Evolutionary conservation across 1,140 invertebrate genomes (phyloP).

Genomic region (Ostrea denselamellosa): DNA sequence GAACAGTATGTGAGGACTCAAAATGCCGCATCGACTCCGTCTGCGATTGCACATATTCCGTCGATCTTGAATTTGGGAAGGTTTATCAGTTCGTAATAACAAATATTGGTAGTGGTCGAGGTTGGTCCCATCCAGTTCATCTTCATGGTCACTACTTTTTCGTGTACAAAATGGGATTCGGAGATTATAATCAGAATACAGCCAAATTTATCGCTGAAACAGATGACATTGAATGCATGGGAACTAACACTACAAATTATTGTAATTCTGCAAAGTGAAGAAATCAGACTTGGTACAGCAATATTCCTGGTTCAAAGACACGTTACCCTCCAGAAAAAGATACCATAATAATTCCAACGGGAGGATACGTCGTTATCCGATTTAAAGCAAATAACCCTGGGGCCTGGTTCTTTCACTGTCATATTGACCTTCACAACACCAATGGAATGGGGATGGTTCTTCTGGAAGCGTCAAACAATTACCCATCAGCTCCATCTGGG

Average conservation of each 20-base stretch:
- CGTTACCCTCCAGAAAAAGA: slow-evolving; percentile 84
- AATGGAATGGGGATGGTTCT: slow-evolving; percentile 61
- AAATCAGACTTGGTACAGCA: slow-evolving; percentile 52
- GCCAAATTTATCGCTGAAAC: slow-evolving; percentile 49
- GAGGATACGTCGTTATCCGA: too few relatives aligned
- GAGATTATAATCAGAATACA: slow-evolving; percentile 40
- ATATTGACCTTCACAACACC: slow-evolving; percentile 60
- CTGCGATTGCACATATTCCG: slow-evolving; percentile 56
- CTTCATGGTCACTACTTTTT: slow-evolving; percentile 62
- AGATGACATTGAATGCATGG: slow-evolving; percentile 46
- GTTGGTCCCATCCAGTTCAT: slow-evolving; percentile 63
- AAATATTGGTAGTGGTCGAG: slow-evolving; percentile 58
- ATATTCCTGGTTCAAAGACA: slow-evolving; percentile 65
- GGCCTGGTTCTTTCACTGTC: slow-evolving; percentile 61
- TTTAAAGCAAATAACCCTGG: slow-evolving; percentile 80
- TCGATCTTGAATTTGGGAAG: slow-evolving; percentile 47
- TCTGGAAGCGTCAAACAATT: background rate
- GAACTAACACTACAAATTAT: slow-evolving; percentile 58
- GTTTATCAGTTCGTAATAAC: slow-evolving; percentile 44
- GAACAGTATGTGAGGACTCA: slow-evolving; percentile 20
- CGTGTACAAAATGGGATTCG: slow-evolving; percentile 55
- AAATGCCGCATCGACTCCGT: slow-evolving; percentile 45
- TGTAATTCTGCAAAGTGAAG: slow-evolving; percentile 49
- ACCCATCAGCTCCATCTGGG: background rate
- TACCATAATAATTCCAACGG: slow-evolving; percentile 84